phyloP scores from a whole-genome alignment of 2,888 invertebrate genomes.

The Trichogramma dendrolimi region DNA sequence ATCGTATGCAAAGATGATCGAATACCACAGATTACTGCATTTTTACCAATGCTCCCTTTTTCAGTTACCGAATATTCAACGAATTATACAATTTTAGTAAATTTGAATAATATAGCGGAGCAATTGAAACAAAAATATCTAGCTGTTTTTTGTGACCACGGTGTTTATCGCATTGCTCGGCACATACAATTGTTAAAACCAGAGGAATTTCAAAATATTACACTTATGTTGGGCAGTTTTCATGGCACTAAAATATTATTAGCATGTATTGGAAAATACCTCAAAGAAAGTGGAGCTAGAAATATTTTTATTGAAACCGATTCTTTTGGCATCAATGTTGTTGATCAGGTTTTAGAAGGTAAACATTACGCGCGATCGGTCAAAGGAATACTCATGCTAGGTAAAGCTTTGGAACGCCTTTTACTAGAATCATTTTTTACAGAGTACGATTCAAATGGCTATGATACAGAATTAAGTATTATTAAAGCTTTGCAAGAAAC shows the following conservation, averaged over 20 bases:
- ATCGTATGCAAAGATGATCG: background rate
- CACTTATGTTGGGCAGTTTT: slow-evolving; percentile 14
- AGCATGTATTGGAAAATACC: slow-evolving; percentile 14
- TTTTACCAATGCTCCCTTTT: slow-evolving; percentile 7
- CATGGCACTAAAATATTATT: slow-evolving; percentile 10
- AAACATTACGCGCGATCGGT: slow-evolving; percentile 10
- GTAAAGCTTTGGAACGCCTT: slow-evolving; percentile 8
- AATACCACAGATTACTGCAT: slow-evolving; percentile 1
- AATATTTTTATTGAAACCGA: slow-evolving; percentile 11
- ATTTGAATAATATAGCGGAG: slow-evolving; percentile 14
- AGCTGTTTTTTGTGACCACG: slow-evolving; percentile 14
- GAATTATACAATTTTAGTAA: slow-evolving; percentile 14
- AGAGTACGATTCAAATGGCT: slow-evolving; percentile 1
- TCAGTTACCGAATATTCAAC: slow-evolving; percentile 12
- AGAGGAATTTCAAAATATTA: slow-evolving; percentile 10
- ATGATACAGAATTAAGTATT: background rate
- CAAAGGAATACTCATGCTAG: slow-evolving; percentile 10
- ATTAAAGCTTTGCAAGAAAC: background rate
- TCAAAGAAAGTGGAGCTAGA: slow-evolving; percentile 17
- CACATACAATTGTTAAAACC: slow-evolving; percentile 6
- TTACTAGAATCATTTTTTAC: slow-evolving; percentile 11
- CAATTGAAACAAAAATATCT: slow-evolving; percentile 16
- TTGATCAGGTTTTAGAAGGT: slow-evolving; percentile 8
- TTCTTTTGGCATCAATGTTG: slow-evolving; percentile 3
- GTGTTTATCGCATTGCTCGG: slow-evolving; percentile 12